Percentiles rank a stretch among this genome's conserved stretches.
Conservation (phyloP, 2,888 invertebrate species). For the Parasteatoda lunata region DNA sequence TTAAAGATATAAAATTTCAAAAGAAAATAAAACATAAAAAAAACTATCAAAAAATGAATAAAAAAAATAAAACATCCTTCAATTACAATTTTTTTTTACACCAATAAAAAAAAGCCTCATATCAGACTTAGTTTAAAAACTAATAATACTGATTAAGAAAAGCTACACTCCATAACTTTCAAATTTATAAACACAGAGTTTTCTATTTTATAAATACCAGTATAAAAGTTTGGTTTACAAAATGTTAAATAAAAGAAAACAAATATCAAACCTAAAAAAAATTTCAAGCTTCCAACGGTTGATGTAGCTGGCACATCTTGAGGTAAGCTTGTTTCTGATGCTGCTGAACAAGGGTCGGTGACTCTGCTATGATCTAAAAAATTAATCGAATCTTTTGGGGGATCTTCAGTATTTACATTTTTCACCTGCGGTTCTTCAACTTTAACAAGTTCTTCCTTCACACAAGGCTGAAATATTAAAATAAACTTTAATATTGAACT, state of each 20-base stretch:
- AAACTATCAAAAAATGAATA: neutral
- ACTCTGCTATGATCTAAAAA: constrained; percentile 64
- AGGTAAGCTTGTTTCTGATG: constrained; percentile 10
- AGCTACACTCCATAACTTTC: no score
- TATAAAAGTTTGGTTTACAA: no score
- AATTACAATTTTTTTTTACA: no score
- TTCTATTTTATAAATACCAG: no score
- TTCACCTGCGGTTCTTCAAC: constrained; percentile 4
- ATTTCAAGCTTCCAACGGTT: constrained; percentile 65
- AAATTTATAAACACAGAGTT: no score
- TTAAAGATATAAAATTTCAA: neutral
- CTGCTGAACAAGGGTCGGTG: constrained; percentile 53
- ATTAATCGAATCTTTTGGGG: constrained; percentile 45
- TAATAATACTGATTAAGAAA: no score
- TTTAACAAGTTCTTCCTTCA: constrained; percentile 24
- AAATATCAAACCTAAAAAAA: constrained; percentile 61
- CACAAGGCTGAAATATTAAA: constrained; percentile 14
- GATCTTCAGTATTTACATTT: constrained; percentile 17
- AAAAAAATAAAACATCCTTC: neutral
- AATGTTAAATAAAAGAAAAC: neutral
- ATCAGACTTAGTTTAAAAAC: no score
- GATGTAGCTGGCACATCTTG: constrained; percentile 27
- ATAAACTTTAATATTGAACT: neutral
- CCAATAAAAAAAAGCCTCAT: no score
- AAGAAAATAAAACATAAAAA: neutral